Conservation (phyloP, 2,888 invertebrate species). For the Drosophila paramelanica region DNA sequence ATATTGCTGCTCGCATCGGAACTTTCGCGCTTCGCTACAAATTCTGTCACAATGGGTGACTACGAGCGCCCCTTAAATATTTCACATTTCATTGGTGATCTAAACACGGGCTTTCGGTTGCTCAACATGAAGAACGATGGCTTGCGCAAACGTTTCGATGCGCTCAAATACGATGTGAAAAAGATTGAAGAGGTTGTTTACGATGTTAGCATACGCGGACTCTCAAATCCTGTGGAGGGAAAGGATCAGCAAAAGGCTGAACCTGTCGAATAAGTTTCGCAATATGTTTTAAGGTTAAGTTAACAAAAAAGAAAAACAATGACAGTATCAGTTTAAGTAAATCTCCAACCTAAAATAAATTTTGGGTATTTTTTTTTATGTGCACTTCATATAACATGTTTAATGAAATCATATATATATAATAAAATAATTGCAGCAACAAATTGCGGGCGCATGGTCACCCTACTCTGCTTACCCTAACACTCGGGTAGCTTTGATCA, state of each 20-base stretch:
- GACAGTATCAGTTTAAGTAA: constrained; percentile 11
- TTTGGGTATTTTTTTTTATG: constrained; percentile 2
- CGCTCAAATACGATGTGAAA: constrained; percentile 95
- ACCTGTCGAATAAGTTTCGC: constrained; percentile 22
- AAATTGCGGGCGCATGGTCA: constrained; percentile 23
- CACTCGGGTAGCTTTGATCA: constrained; percentile 49
- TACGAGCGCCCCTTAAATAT: constrained; percentile 93
- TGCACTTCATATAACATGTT: not conserved
- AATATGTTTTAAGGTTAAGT: constrained; percentile 16
- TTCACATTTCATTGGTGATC: constrained; percentile 93
- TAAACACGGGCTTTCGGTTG: constrained; percentile 95
- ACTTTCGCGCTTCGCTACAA: constrained; percentile 93
- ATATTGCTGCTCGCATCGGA: constrained; percentile 93
- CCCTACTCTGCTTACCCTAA: constrained; percentile 25
- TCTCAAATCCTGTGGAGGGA: constrained; percentile 82
- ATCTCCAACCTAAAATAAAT: constrained; percentile 17
- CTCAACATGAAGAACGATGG: constrained; percentile 96
- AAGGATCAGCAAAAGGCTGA: constrained; percentile 44
- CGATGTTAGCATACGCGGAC: constrained; percentile 92
- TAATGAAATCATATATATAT: constrained; percentile 15
- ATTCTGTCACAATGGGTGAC: constrained; percentile 93
- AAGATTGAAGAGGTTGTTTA: constrained; percentile 96
- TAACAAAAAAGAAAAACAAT: constrained; percentile 3
- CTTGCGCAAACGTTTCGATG: constrained; percentile 93
- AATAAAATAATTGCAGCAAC: constrained; percentile 10